Conservation (phyloP, 2,113 vertebrate species). For the Corythaixoides concolor region DNA sequence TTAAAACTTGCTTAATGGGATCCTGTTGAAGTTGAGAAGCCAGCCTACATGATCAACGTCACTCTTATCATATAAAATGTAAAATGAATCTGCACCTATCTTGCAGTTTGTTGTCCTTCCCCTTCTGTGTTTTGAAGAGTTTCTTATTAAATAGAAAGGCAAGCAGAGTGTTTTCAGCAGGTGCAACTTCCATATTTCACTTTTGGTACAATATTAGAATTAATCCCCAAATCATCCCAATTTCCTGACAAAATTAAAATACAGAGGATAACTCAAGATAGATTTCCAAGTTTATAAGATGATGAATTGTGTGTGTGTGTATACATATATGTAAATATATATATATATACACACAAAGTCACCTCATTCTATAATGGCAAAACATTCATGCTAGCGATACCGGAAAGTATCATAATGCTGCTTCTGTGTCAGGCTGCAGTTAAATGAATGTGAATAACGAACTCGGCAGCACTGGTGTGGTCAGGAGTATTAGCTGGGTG, state of each 20-base stretch:
- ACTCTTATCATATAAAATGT: background rate
- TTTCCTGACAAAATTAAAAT: background rate
- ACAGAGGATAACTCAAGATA: background rate
- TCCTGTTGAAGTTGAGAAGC: too few relatives aligned
- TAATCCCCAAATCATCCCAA: background rate
- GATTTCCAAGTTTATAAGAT: background rate
- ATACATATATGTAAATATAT: background rate
- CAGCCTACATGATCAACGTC: too few relatives aligned
- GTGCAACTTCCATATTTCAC: background rate
- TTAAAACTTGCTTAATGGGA: too few relatives aligned
- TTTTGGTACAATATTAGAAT: background rate
- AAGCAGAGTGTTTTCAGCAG: background rate
- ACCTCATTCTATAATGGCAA: background rate
- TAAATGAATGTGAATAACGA: background rate
- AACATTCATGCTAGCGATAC: background rate
- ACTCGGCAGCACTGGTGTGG: rapidly evolving
- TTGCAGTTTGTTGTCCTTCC: background rate
- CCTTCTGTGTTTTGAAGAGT: background rate
- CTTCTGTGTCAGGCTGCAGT: background rate
- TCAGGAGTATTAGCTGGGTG: background rate
- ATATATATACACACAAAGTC: background rate
- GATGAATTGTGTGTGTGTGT: background rate
- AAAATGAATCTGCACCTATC: background rate
- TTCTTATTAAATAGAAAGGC: background rate
- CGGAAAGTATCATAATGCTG: background rate